phyloP scores from a whole-genome alignment of 2,797 vertebrate species.

The Acipenser oxyrinchus region DNA sequence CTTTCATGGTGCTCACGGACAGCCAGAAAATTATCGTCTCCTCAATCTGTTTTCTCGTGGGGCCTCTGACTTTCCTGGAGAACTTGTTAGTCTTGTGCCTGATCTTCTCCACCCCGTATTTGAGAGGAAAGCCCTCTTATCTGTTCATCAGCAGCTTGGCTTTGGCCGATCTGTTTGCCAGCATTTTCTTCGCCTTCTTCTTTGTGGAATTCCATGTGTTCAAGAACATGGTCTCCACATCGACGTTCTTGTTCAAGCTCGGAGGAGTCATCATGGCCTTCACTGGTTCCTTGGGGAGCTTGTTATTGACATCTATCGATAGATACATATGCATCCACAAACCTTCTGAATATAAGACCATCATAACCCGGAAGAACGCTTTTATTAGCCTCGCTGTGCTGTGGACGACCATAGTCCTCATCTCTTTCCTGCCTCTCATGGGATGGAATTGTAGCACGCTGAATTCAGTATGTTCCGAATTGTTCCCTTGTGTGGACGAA shows the following conservation, averaged over 20 bases:
- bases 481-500: slow-evolving; percentile 74
- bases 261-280: slow-evolving; percentile 81
- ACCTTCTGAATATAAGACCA: slow-evolving; percentile 66
- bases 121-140: slow-evolving; percentile 76
- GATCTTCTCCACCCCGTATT: slow-evolving; percentile 58
- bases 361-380: slow-evolving; percentile 70
- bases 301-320: slow-evolving; percentile 82
- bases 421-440: slow-evolving; percentile 77
- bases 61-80: slow-evolving; percentile 70
- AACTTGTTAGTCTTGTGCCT: slow-evolving; percentile 69
- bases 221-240: slow-evolving; percentile 28
- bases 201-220: slow-evolving; percentile 86
- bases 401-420: slow-evolving; percentile 60
- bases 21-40: slow-evolving; percentile 59
- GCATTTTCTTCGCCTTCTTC: slow-evolving; percentile 71
- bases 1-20: slow-evolving; percentile 67
- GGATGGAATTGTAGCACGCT: slow-evolving; percentile 79
- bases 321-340: slow-evolving; percentile 81
- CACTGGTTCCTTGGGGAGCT: slow-evolving; percentile 79
- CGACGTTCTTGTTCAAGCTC: slow-evolving; percentile 76
- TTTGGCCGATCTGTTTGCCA: slow-evolving; percentile 77
- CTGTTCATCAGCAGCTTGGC: slow-evolving; percentile 83
- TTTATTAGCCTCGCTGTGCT: slow-evolving; percentile 56
- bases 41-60: slow-evolving; percentile 66
- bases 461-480: slow-evolving; percentile 56